Conservation (phyloP, 2,113 vertebrate species). For the Carassius auratus region DNA sequence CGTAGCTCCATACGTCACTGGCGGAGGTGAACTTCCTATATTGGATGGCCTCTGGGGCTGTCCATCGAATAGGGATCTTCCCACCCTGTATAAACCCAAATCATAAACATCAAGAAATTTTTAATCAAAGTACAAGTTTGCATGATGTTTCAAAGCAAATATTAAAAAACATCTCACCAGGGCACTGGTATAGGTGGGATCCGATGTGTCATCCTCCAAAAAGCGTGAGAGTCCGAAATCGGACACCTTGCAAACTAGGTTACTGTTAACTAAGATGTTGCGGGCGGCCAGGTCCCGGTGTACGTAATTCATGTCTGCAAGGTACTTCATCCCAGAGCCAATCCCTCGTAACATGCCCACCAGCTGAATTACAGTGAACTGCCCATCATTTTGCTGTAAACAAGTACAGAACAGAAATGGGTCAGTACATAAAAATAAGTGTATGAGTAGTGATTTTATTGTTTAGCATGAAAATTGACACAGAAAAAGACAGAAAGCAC, state of each 20-base stretch:
- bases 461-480: neutral
- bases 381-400: slow-evolving; percentile 93
- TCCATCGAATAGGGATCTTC: slow-evolving; percentile 86
- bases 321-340: slow-evolving; percentile 96
- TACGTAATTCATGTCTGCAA: slow-evolving; percentile 97
- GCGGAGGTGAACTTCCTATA: slow-evolving; percentile 85
- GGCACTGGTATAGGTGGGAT: slow-evolving; percentile 96
- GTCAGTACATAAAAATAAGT: neutral
- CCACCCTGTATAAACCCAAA: slow-evolving; percentile 74
- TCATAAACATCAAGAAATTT: neutral
- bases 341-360: slow-evolving; percentile 97
- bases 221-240: slow-evolving; percentile 97
- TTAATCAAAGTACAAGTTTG: neutral
- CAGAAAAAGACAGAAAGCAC: neutral
- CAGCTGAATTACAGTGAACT: slow-evolving; percentile 98
- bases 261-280: slow-evolving; percentile 99
- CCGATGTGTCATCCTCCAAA: slow-evolving; percentile 95
- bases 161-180: slow-evolving; percentile 78
- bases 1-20: slow-evolving; percentile 83
- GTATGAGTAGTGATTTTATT: neutral
- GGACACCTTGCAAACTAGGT: slow-evolving; percentile 97
- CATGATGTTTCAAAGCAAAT: neutral
- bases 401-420: neutral
- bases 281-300: slow-evolving; percentile 95
- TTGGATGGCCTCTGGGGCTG: slow-evolving; percentile 82